Evolutionary conservation across 2,797 vertebrate species (phyloP), one percentile per base, ranked within the genome.

Genomic region (Echiichthys vipera): DNA sequence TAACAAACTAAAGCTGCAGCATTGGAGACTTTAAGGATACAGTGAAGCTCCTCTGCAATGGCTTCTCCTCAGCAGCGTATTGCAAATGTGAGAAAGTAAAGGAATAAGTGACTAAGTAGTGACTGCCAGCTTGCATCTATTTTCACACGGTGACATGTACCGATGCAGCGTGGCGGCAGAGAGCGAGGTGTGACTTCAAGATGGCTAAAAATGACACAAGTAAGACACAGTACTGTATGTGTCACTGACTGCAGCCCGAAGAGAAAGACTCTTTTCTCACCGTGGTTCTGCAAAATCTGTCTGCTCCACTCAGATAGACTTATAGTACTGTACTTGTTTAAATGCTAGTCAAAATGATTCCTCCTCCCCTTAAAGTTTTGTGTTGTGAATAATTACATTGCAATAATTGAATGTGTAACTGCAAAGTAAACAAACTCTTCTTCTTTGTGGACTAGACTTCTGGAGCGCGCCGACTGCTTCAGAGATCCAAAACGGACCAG

Each of bases 401-500:
- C 22, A 22, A 3, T 12, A 9, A 18, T 10, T 56, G 5, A 22
- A 40, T n/a, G 9, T 13, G 3, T 30, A 15, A 20, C 7, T n/a
- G 1, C 22, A 54, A 49, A 59, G 24, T 42, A 22, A 12, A 40
- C 47, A 51, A 56, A n/a, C 17, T 7, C 22, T 4, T 42, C 2
- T 49, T 58, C 47, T 17, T 40, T n/a, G 56, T 55, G 49, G 27
- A 24, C n/a, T 56, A 98, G 97, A 97, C 75, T 98, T 98, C 87
- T 97, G 97, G 97, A 96, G 91, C 65, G 94, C 94, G 0, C 92
- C 93, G 3, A 87, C 74, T 46, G 78, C 89, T 15, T 58, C 84
- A 1, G 92, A 93, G 40, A 67, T 90, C 54, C 89, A 91, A 15
- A 94, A 94, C 1, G 92, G 92, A 5, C 91, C 86, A 0, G 17